Conservation (phyloP, 1,140 invertebrate species). For the Condylostylus longicornis region DNA sequence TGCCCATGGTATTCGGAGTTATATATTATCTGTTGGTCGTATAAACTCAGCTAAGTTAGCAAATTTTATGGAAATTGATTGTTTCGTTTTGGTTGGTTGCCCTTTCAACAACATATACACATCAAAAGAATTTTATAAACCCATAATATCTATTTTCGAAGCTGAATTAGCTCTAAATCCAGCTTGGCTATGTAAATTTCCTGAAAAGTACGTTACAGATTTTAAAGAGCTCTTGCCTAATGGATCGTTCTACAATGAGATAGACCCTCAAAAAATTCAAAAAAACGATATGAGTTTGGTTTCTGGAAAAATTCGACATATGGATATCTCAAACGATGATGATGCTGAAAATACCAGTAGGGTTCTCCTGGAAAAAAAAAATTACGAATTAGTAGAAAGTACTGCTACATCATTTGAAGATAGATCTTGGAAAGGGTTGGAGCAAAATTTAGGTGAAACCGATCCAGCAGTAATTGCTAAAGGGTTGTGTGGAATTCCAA, state of each 20-base stretch:
- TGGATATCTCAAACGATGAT: slow-evolving; percentile 19
- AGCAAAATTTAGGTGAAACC: slow-evolving; percentile 51
- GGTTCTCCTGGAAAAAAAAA: slow-evolving; percentile 27
- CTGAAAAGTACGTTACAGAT: slow-evolving; percentile 52
- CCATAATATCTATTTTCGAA: slow-evolving; percentile 84
- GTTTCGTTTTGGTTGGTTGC: slow-evolving; percentile 81
- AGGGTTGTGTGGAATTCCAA: slow-evolving; percentile 48
- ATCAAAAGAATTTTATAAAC: slow-evolving; percentile 73
- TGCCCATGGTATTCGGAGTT: slow-evolving; percentile 64
- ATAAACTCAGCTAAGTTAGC: slow-evolving; percentile 83
- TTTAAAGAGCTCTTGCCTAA: slow-evolving; percentile 61
- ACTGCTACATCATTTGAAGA: slow-evolving; percentile 42
- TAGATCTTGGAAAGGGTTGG: slow-evolving; percentile 56
- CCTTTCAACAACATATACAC: slow-evolving; percentile 73
- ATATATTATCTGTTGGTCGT: slow-evolving; percentile 84
- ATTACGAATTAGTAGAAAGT: slow-evolving; percentile 37
- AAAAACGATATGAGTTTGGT: slow-evolving; percentile 52
- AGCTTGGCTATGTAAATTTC: slow-evolving; percentile 39
- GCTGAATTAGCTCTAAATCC: slow-evolving; percentile 74
- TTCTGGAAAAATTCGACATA: slow-evolving; percentile 43
- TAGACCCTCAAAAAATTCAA: slow-evolving; percentile 35
- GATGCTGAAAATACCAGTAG: slow-evolving; percentile 15
- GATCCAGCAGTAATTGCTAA: slow-evolving; percentile 41
- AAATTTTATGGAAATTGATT: slow-evolving; percentile 69
- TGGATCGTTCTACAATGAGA: slow-evolving; percentile 36